Conservation (phyloP, 2,113 vertebrate genomes). For the Astatotilapia flaviijosephi region DNA sequence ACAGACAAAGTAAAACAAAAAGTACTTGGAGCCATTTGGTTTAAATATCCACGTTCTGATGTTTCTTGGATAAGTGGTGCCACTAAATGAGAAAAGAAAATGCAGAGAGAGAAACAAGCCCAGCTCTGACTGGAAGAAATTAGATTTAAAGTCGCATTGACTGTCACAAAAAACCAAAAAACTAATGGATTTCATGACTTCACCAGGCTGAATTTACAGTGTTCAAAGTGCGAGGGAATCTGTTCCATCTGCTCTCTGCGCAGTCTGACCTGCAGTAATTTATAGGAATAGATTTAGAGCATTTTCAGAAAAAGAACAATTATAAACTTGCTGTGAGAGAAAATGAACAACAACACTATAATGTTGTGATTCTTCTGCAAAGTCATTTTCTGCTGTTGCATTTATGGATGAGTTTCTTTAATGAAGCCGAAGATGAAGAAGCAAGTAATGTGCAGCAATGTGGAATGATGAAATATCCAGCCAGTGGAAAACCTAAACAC, state of each 20-base stretch:
- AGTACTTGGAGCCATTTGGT: background rate
- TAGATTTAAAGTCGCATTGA: background rate
- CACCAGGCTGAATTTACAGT: background rate
- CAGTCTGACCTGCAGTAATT: background rate
- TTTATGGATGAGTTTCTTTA: background rate
- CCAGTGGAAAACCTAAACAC: background rate
- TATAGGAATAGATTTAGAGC: background rate
- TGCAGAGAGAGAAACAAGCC: background rate
- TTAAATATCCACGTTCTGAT: background rate
- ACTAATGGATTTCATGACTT: background rate
- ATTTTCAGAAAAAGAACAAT: background rate
- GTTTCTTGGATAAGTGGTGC: background rate
- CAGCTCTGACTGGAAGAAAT: background rate
- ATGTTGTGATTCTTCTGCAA: background rate
- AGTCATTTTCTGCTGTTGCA: background rate
- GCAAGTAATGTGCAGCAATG: background rate
- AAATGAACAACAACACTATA: background rate
- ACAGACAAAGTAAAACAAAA: background rate
- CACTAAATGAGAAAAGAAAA: background rate
- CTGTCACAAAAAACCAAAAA: background rate
- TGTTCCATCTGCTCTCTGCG: background rate
- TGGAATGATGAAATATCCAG: background rate
- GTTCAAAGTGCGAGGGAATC: background rate
- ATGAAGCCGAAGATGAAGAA: slow-evolving; percentile 2
- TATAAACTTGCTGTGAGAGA: background rate